These are phyloP conservation scores for Artemia franciscana DNA, from an alignment of 1,140 invertebrate genomes.

Conservation along the genomic window DNA sequence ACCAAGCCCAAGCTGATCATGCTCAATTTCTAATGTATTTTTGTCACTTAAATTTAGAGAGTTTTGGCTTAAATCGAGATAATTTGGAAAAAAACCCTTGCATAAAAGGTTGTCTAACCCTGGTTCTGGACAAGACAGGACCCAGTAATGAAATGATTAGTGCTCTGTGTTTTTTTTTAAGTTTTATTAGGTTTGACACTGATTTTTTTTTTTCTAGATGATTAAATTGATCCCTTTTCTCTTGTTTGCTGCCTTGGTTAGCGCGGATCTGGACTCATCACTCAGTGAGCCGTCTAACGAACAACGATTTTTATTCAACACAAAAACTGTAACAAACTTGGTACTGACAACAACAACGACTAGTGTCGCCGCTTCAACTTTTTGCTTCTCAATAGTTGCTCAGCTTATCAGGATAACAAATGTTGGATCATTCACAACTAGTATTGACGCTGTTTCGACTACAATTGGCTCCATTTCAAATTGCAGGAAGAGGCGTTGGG, in stretches of 20 bases:
- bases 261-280: no score
- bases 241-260: no score
- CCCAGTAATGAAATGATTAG: no score
- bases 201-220: neutral
- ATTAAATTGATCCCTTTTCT: neutral
- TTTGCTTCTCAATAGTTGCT: neutral
- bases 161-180: no score
- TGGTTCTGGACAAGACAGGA: no score
- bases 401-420: neutral
- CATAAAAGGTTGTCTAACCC: no score
- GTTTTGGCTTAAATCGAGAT: no score
- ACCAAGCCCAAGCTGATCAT: no score
- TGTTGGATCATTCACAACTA: neutral
- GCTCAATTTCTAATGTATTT: no score
- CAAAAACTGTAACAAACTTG: neutral
- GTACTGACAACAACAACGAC: neutral
- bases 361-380: neutral
- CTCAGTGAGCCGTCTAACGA: neutral
- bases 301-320: neutral
- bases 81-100: no score
- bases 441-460: neutral
- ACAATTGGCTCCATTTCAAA: neutral
- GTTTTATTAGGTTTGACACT: no score
- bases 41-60: no score
- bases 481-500: neutral